Conservation (phyloP, 2,113 vertebrate genomes). For the Acrocephalus arundinaceus region DNA sequence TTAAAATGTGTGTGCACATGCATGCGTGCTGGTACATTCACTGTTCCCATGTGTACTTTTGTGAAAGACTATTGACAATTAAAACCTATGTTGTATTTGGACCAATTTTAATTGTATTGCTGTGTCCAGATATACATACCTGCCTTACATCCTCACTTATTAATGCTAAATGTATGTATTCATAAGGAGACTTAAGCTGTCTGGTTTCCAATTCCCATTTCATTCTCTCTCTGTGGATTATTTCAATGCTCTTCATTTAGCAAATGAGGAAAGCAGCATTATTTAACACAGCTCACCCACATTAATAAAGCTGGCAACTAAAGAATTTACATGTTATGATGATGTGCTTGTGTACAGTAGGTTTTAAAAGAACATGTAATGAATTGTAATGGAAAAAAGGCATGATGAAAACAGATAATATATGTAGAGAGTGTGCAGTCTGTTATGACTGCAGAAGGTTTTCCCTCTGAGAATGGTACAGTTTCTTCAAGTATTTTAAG, state of each 20-base stretch:
- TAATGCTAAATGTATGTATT: background rate
- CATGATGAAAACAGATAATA: background rate
- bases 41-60: background rate
- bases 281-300: background rate
- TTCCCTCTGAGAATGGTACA: background rate
- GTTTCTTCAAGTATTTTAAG: background rate
- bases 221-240: background rate
- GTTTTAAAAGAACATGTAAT: slow-evolving; percentile 26
- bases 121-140: background rate
- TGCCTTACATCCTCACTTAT: background rate
- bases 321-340: slow-evolving; percentile 49
- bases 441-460: background rate
- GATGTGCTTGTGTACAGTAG: slow-evolving; percentile 25
- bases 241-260: slow-evolving; percentile 26
- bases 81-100: background rate
- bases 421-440: background rate
- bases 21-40: background rate
- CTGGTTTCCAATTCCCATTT: background rate
- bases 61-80: background rate
- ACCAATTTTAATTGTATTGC: background rate
- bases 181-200: background rate
- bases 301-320: slow-evolving; percentile 24
- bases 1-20: background rate
- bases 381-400: background rate
- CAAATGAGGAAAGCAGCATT: background rate